Conservation (phyloP, 1,140 invertebrate genomes). For the Bicyclus anynana region DNA sequence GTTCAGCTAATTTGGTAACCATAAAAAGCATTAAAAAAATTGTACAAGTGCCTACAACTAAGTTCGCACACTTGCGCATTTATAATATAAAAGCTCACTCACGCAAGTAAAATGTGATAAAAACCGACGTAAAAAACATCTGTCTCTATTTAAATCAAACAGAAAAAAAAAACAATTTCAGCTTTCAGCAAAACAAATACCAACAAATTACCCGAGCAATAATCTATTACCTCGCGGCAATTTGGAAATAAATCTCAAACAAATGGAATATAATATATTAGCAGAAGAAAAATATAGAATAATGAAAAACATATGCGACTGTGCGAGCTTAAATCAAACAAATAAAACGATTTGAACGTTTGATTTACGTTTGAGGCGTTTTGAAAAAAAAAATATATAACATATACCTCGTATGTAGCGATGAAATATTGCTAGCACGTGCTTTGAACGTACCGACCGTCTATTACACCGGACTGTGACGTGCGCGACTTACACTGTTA, state of each 20-base stretch:
- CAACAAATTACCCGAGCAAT: not conserved
- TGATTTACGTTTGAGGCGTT: slow-evolving; percentile 13
- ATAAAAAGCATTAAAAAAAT: too few relatives aligned
- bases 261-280: slow-evolving; percentile 2
- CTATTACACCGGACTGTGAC: slow-evolving; percentile 18
- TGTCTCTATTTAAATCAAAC: not conserved
- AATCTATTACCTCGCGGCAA: not conserved
- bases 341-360: slow-evolving; percentile 15
- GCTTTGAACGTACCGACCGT: slow-evolving; percentile 6
- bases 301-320: slow-evolving; percentile 11
- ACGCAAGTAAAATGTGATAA: too few relatives aligned
- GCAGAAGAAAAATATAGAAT: slow-evolving; percentile 8
- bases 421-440: slow-evolving; percentile 25
- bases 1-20: too few relatives aligned
- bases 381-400: slow-evolving; percentile 4
- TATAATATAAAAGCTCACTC: too few relatives aligned
- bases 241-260: not conserved
- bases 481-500: not conserved
- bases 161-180: not conserved
- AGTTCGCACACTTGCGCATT: too few relatives aligned
- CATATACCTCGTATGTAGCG: not conserved
- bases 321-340: slow-evolving; percentile 13
- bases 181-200: not conserved
- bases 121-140: too few relatives aligned
- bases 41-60: too few relatives aligned